Conservation (phyloP, 2,113 vertebrate species). For the Tachuris rubrigastra region DNA sequence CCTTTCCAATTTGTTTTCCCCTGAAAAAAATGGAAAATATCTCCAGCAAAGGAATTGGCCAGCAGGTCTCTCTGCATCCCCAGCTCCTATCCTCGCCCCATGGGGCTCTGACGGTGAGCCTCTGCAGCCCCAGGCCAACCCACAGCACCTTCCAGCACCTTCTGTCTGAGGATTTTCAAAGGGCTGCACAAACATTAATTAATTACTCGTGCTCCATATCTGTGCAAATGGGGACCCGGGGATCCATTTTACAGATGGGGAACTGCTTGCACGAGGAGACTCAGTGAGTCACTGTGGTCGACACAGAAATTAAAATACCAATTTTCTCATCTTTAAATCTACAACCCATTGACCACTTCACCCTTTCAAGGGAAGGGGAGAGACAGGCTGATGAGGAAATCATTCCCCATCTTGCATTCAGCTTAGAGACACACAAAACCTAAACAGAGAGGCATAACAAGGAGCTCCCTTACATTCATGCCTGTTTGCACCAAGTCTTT, state of each 20-base stretch:
- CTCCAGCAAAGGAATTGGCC: background rate
- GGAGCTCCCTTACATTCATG: background rate
- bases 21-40: constrained; percentile 12
- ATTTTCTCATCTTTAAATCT: background rate
- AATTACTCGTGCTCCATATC: background rate
- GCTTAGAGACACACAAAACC: background rate
- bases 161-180: constrained; percentile 41
- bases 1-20: constrained; percentile 44
- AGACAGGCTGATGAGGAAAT: background rate
- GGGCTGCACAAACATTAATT: constrained; percentile 4
- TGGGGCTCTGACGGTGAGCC: background rate
- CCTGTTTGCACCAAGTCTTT: background rate
- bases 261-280: background rate
- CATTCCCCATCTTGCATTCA: background rate
- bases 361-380: background rate
- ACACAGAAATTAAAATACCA: background rate
- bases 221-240: background rate
- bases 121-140: constrained; percentile 16
- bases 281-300: accelerated
- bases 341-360: background rate
- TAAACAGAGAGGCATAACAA: background rate
- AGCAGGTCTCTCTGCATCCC: background rate
- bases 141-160: constrained; percentile 26
- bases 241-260: constrained; percentile 30
- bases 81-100: background rate